Base-by-base conservation (phyloP, 37 sponge, comb jelly and placozoan species). In the Aphrocallistes beatrix region DNA sequence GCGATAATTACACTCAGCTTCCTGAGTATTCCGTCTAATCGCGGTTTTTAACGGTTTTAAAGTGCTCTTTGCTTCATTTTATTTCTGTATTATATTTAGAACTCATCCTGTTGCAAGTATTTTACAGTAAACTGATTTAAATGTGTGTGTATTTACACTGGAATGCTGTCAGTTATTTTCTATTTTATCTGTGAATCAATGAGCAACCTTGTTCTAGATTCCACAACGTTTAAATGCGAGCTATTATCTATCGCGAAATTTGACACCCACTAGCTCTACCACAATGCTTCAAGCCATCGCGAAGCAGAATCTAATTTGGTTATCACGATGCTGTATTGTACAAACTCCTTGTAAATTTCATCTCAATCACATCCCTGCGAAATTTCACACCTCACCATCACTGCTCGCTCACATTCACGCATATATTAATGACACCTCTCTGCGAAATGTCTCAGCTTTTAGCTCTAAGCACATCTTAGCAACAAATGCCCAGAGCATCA, bases 11-110 rank as follows among this genome's bases (percentile, higher is more conserved):
- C 25, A 60, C 32, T 28, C 25, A 60, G 34, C 75, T 60, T 1
- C 75, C 8, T 21, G 75, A 60, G 75, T 32, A 19, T 30, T 19
- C 75, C 34, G 21, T 60, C 25, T 60, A 30, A 32, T 60, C 75
- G 75, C 75, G 75, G 75, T 60, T 60, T 60, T 60, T 60, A 60
- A 60, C 75, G n/a, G 75, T 13, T 60, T 60, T 60, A 60, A 60
- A 13, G 21, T 3, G 10, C 75, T 32, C 34, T 13, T 3, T 6
- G 75, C 75, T 25, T 6, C 6, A 60, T 13, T 60, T 3, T 60
- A 60, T 60, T 60, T 60, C 8, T 13, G 3, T 21, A 60, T 13
- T 13, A n/a, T n/a, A n/a, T n/a, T n/a, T n/a, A n/a, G n/a, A n/a
- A n/a, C n/a, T n/a, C n/a, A n/a, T n/a, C n/a, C n/a, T n/a, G n/a